Conservation (phyloP, 1,140 invertebrate genomes). For the Eufriesea mexicana region DNA sequence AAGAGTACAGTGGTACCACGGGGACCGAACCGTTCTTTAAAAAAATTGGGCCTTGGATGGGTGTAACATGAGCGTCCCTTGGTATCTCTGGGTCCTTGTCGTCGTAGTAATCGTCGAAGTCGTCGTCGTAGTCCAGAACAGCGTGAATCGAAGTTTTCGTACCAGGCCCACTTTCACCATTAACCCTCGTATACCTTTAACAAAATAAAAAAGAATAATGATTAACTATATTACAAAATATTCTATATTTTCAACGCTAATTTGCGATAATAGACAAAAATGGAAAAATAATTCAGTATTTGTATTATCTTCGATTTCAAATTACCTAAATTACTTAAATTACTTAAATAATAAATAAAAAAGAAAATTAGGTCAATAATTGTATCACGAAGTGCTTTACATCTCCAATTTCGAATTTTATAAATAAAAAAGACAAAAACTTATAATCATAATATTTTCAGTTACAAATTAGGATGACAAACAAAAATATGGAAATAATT, state of each 20-base stretch:
- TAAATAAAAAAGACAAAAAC: background rate
- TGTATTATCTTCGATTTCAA: too few species aligned
- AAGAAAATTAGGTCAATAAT: background rate
- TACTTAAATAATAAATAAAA: too few species aligned
- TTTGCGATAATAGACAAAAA: too few species aligned
- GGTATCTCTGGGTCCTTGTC: conserved; percentile 79
- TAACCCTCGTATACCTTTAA: conserved; percentile 82
- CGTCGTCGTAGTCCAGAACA: conserved; percentile 86
- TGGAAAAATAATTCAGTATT: too few species aligned
- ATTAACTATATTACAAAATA: background rate
- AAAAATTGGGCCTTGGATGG: conserved; percentile 91
- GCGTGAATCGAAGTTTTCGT: conserved; percentile 87
- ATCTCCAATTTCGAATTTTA: background rate
- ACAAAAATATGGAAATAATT: too few species aligned
- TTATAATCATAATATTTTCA: too few species aligned
- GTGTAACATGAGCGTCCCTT: conserved; percentile 84
- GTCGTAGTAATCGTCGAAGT: conserved; percentile 84
- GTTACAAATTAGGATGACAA: too few species aligned
- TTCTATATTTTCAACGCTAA: background rate
- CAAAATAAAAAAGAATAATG: conserved; percentile 11
- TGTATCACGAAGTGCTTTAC: background rate
- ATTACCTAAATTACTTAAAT: too few species aligned
- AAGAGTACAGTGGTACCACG: conserved; percentile 92
- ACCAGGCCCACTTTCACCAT: conserved; percentile 80
- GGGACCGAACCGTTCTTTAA: conserved; percentile 91